A percentile compares a stretch with the other conserved stretches of the same genome.
These are phyloP conservation scores for Scatophagus argus DNA, from an alignment of 2,113 vertebrate genomes.

Conservation along the genomic window DNA sequence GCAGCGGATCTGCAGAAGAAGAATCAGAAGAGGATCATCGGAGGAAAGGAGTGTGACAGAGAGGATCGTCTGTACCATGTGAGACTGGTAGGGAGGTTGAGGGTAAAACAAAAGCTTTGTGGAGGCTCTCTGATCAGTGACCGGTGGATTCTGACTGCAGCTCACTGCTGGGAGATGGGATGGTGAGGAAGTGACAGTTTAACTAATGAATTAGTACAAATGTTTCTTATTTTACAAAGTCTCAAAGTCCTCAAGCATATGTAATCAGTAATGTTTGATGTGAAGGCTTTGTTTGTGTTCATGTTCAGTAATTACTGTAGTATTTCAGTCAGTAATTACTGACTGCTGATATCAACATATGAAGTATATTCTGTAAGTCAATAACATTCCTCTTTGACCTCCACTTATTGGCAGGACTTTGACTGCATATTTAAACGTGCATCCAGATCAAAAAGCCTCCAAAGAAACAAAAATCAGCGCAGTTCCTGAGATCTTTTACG, in stretches of 20 bases:
- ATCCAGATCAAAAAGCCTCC: too few species aligned
- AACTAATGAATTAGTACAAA: too few species aligned
- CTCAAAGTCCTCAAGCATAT: neutral
- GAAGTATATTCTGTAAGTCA: neutral
- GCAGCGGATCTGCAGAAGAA: conserved; percentile 32
- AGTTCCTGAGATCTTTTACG: too few species aligned
- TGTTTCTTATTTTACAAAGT: too few species aligned
- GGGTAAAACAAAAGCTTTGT: neutral
- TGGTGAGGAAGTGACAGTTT: neutral
- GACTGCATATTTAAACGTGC: too few species aligned
- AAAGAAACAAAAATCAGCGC: too few species aligned
- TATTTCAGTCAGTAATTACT: neutral
- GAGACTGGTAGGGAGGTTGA: rapidly evolving
- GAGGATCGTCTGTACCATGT: neutral
- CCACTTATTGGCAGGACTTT: too few species aligned
- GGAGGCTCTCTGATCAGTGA: conserved; percentile 41
- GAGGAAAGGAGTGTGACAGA: rapidly evolving
- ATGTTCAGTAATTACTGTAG: neutral
- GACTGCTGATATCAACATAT: neutral
- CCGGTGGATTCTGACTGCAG: conserved; percentile 46
- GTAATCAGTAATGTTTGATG: neutral
- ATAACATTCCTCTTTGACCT: neutral
- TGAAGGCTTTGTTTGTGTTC: neutral
- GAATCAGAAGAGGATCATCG: conserved; percentile 31
- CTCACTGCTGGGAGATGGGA: neutral